phyloP scores from a whole-genome alignment of 2,113 vertebrate species.

The Elephas maximus region DNA sequence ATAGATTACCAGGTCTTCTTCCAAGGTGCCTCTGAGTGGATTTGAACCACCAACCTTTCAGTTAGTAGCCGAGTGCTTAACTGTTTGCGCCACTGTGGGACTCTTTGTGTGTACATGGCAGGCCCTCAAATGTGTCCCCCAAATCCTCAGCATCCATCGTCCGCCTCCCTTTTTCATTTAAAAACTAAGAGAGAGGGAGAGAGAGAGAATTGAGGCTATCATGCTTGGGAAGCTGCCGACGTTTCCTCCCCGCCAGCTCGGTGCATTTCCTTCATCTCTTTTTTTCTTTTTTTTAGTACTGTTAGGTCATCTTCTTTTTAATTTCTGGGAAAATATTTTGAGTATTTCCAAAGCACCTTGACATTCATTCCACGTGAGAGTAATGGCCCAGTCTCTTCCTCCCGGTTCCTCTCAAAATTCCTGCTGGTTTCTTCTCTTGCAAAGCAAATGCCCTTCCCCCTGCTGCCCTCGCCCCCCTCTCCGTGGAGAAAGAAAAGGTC shows the following conservation, averaged over 20 bases:
- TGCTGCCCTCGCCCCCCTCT: background rate
- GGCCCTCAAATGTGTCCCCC: background rate
- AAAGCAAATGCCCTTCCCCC: conserved; percentile 70
- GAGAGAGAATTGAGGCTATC: conserved; percentile 36
- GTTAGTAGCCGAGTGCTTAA: too few relatives aligned
- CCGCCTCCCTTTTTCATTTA: background rate
- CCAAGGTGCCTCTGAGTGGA: too few relatives aligned
- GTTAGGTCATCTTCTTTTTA: conserved; percentile 74
- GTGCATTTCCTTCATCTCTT: conserved; percentile 82
- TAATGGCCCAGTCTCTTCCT: conserved; percentile 77
- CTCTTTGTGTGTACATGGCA: background rate
- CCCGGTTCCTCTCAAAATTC: conserved; percentile 70
- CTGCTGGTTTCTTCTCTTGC: conserved; percentile 74
- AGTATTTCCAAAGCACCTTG: conserved; percentile 75
- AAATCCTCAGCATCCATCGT: background rate
- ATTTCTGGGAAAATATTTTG: conserved; percentile 79
- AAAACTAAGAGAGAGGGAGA: background rate
- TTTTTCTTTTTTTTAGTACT: conserved; percentile 77
- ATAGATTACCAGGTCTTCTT: too few relatives aligned
- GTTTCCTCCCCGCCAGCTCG: conserved; percentile 9
- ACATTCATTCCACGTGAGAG: conserved; percentile 64
- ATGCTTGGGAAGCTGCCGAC: conserved; percentile 66
- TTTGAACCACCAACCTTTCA: too few relatives aligned
- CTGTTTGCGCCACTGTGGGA: too few relatives aligned
- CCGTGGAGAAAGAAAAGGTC: conserved; percentile 83